A percentile compares a stretch with the other conserved stretches of the same genome.
These are phyloP conservation scores for Scomberomorus guttatus DNA, from an alignment of 2,797 vertebrate genomes.

Conservation along the genomic window DNA sequence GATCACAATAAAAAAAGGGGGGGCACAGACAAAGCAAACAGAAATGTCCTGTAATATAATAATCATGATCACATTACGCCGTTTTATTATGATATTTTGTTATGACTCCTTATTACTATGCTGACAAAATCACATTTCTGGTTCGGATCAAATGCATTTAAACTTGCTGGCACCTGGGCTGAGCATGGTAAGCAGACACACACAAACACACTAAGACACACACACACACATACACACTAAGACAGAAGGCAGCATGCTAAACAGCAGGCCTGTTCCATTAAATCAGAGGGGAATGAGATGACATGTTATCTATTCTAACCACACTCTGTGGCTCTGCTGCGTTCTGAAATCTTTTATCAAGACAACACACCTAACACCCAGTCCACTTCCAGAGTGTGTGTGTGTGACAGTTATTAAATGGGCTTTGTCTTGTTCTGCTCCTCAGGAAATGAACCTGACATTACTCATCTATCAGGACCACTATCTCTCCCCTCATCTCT, in stretches of 20 bases:
- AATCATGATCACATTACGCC: constrained; percentile 72
- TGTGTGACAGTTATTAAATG: constrained; percentile 74
- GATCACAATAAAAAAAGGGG: constrained; percentile 67
- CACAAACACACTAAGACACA: background rate
- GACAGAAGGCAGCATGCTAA: constrained; percentile 63
- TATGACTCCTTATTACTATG: constrained; percentile 68
- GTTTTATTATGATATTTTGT: constrained; percentile 76
- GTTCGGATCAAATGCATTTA: constrained; percentile 63
- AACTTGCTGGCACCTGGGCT: constrained; percentile 66
- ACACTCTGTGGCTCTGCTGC: constrained; percentile 42
- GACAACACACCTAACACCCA: constrained; percentile 43
- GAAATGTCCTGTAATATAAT: constrained; percentile 76
- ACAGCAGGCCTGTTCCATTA: constrained; percentile 61
- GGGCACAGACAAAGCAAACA: constrained; percentile 67
- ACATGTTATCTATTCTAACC: constrained; percentile 72
- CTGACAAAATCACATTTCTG: constrained; percentile 74
- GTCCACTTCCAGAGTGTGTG: constrained; percentile 31
- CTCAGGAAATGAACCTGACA: constrained; percentile 81
- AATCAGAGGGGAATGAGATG: constrained; percentile 70
- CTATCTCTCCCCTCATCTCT: constrained; percentile 58
- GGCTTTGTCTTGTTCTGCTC: constrained; percentile 75
- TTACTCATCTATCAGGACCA: constrained; percentile 74
- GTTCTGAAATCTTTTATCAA: constrained; percentile 61
- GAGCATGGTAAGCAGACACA: constrained; percentile 28
- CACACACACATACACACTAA: constrained; percentile 20